Evolutionary conservation across 2,797 vertebrate genomes (phyloP), one percentile per base, ranked within the genome.

Genomic region (Fringilla coelebs): DNA sequence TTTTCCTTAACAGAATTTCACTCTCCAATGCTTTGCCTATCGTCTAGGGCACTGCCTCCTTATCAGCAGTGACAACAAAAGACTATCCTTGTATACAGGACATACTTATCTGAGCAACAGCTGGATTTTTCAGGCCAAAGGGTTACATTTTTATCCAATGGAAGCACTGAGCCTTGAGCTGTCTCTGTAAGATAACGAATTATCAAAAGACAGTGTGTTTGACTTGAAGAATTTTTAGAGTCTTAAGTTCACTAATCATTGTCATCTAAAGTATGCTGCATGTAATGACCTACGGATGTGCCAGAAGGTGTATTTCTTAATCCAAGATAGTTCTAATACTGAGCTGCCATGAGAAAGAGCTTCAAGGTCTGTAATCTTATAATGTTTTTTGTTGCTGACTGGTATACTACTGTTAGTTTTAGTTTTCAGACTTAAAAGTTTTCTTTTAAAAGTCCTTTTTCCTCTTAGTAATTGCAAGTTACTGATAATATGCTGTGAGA

Each of bases 171-270:
- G 67, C 60, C 88, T 88, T 60, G 48, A 87, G 85, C 83, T 82
- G 70, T 63, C 67, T 95, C 78, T 71, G 45, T 41, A 84, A 94
- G 89, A 96, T 94, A 94, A 96, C 71, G 43, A 88, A 48, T 93
- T 95, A 78, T 86, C 70, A 73, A 73, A 95, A 91, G 68, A n/a
- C 63, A 75, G 28, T 29, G 13, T 68, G 55, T 91, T 91, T 80
- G 31, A 86, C 68, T 88, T 76, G 52, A 74, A 82, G 49, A 74
- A 92, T 60, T 96, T 93, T 89, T 90, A 70, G 48, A 90, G 73
- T 77, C 58, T 88, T 43, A 52, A 85, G 67, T 82, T 77, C 71
- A 40, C 41, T 82, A 79, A 85, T 79, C 65, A 54, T 34, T 85
- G 41, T 77, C n/a, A 85, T 95, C 93, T 95, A 46, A 82, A 90